Evolutionary conservation across 1,140 invertebrate species (phyloP), one percentile per base, ranked within the genome.

Genomic region (Papilio machaon): DNA sequence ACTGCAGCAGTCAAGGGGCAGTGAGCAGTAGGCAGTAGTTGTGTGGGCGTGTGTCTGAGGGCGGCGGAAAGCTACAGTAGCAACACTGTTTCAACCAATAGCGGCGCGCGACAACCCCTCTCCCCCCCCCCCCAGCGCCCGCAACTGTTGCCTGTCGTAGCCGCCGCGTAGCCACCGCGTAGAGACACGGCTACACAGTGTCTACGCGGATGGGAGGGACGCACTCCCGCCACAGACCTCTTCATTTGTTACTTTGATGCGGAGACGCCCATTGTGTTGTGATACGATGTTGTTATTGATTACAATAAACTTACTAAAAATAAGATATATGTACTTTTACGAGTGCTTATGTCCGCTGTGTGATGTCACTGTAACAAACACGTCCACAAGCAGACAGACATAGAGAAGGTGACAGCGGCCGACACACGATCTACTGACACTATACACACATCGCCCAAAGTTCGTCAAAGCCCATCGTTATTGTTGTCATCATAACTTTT

Each of bases 31-130:
- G 54, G 70, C 70, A n/a, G 70, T 9, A n/a, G 13, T n/a, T 15
- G 70, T 15, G 73, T 47, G 73, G 73, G 73, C 73, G 73, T 58
- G 54, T 58, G 67, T 15, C 30, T 19, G 67, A n/a, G 46, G 38
- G 30, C 38, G 73, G 43, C 73, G 43, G 13, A 23, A 17, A 3
- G 46, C 46, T 76, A 76, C 23, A 52, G 46, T 76, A 15, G 74
- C 74, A 52, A 76, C 43, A 76, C 43, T 23, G 46, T 49, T 30
- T 19, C 11, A n/a, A n/a, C 79, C 19, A 82, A 80, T 75, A 60
- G 43, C 38, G 43, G 46, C 79, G 52, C 76, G 13, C 70, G 60
- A 76, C n/a, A 7, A 0, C 13, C 35, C 10, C n/a, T 15, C 6
- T 11, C 74, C 17, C 43, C 6, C 19, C 74, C 17, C 43, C 10